Percentiles rank a stretch among this genome's conserved stretches.
Conservation (phyloP, 2,888 invertebrate genomes). For the Brachypalpus laphriformis region DNA sequence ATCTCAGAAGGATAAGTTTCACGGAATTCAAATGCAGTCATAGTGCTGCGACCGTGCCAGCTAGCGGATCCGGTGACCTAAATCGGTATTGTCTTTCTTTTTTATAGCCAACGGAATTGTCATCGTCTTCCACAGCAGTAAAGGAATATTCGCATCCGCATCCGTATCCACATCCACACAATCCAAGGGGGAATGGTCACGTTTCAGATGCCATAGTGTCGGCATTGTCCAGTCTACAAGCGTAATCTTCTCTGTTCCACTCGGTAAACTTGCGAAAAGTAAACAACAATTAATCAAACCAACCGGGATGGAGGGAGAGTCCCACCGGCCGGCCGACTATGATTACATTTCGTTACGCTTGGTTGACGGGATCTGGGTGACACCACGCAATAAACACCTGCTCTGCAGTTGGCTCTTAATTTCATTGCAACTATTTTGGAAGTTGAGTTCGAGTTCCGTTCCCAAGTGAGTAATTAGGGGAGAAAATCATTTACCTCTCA, state of each 20-base stretch:
- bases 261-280: constrained; percentile 54
- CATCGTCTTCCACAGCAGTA: constrained; percentile 45
- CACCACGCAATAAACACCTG: constrained; percentile 66
- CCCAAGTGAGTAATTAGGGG: constrained; percentile 52
- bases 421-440: constrained; percentile 10
- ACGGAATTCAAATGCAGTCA: constrained; percentile 43
- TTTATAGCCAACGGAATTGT: constrained; percentile 35
- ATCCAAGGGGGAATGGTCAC: constrained; percentile 33
- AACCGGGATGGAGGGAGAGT: constrained; percentile 9
- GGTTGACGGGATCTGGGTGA: constrained; percentile 41
- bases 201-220: constrained; percentile 61
- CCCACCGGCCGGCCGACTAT: constrained; percentile 1
- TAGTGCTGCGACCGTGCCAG: neutral
- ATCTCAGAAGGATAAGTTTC: constrained; percentile 64
- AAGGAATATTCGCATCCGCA: too few relatives aligned
- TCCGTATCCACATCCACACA: too few relatives aligned
- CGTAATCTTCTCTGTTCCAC: constrained; percentile 61
- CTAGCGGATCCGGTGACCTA: constrained; percentile 48
- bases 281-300: constrained; percentile 63
- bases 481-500: constrained; percentile 43
- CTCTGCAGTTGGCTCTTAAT: constrained; percentile 34
- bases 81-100: constrained; percentile 24
- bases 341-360: constrained; percentile 47
- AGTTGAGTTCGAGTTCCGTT: neutral
- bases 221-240: constrained; percentile 48